Base-by-base conservation (phyloP, 2,797 vertebrate genomes). In the Chelon auratus region DNA sequence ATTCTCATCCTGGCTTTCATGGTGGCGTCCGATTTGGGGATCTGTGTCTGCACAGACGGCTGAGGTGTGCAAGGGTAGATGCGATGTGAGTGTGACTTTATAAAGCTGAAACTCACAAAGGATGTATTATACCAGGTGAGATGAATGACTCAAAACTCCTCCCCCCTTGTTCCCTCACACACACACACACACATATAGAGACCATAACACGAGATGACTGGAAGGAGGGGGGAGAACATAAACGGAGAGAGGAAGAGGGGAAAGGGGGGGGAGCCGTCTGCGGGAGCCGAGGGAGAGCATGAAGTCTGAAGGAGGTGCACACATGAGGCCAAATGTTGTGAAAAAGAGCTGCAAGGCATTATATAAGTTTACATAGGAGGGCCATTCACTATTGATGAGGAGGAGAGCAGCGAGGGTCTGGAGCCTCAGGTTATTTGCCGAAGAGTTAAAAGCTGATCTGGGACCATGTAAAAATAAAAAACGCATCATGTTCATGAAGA, bases 101-200 rank as follows among this genome's bases (percentile, higher is more conserved):
- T 96, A 94, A 86, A 59, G 83, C 50, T 3, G 30, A 20, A 13
- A 59, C 62, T 42, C 70, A 95, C 94, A 95, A 96, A 95, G 93
- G 86, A 65, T 75, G 71, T 78, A 88, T 82, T 93, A 92, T 95
- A 94, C 30, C 92, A 94, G 83, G 72, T 83, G 71, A 74, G 63
- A 5, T 47, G 40, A 65, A 37, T 43, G 22, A 40, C 62, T 43
- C 24, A 22, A 68, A 62, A 79, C 74, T 57, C 83, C 85, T 78
- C 89, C 86, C 57, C 26, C 61, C 14, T 3, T 3, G 30, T 17
- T 40, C 45, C 20, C 47, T 64, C 55, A 60, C 62, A 60, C 54
- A 70, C 40, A 40, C 70, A 82, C 73, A 84, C 39, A 12, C 75
- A 80, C 36, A 9, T 76, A 81, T 20, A 9, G 15, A 11, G 30